These are phyloP conservation scores for Macrostomum lignano DNA, from an alignment of 1,140 invertebrate species.

Conservation along the genomic window DNA sequence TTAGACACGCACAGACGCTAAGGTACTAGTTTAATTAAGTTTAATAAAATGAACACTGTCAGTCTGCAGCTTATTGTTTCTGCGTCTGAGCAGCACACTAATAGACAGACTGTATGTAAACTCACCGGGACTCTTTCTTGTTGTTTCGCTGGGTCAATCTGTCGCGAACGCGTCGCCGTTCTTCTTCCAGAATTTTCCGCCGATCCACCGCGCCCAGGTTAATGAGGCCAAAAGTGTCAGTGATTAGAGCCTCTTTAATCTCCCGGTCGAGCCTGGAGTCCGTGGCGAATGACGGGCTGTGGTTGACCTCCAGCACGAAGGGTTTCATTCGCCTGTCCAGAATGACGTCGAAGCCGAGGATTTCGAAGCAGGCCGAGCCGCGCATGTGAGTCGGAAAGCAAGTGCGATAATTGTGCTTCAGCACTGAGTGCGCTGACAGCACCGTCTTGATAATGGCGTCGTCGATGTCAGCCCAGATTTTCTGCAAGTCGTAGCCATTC, in stretches of 20 bases:
- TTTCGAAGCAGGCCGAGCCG: slow-evolving; percentile 56
- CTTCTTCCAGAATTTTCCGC: slow-evolving; percentile 37
- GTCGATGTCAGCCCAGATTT: slow-evolving; percentile 43
- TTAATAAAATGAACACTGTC: too few relatives aligned
- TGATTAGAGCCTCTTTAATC: slow-evolving; percentile 49
- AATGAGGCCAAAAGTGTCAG: slow-evolving; percentile 49
- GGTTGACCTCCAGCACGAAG: slow-evolving; percentile 35
- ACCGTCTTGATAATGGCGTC: slow-evolving; percentile 64
- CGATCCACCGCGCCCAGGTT: slow-evolving; percentile 50
- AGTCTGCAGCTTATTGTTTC: too few relatives aligned
- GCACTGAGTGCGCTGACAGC: slow-evolving; percentile 47
- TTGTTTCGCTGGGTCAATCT: slow-evolving; percentile 20
- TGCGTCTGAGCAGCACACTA: too few relatives aligned
- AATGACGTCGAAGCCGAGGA: slow-evolving; percentile 51
- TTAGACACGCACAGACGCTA: too few relatives aligned
- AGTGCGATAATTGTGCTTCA: slow-evolving; percentile 57
- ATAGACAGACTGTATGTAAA: too few relatives aligned
- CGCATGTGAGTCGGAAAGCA: slow-evolving; percentile 55
- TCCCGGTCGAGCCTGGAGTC: slow-evolving; percentile 50
- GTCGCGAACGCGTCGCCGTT: slow-evolving; percentile 24
- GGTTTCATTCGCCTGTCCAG: neutral
- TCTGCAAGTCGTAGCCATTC: slow-evolving; percentile 42
- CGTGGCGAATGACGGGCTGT: slow-evolving; percentile 62
- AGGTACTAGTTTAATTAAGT: too few relatives aligned
- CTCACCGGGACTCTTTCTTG: slow-evolving; percentile 24